Evolutionary conservation across 2,888 invertebrate species (phyloP).

Genomic region (Plemyria rubiginata): DNA sequence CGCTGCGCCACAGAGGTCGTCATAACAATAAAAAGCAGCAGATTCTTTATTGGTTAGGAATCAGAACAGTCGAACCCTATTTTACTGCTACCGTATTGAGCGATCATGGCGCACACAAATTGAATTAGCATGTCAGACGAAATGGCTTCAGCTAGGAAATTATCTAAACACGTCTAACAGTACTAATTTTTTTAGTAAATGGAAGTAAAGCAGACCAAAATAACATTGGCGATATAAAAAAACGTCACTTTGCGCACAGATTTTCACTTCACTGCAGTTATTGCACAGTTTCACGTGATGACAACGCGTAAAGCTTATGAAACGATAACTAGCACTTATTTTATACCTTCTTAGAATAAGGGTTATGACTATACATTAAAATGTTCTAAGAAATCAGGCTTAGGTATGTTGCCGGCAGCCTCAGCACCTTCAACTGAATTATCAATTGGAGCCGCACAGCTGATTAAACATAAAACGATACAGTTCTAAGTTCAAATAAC

Average conservation of each 20-base stretch:
- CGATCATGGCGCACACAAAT: conserved; percentile 55
- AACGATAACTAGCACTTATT: not conserved
- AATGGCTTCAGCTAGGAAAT: conserved; percentile 46
- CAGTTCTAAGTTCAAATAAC: conserved; percentile 55
- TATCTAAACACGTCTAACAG: conserved; percentile 35
- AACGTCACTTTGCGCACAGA: conserved; percentile 30
- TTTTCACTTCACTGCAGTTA: conserved; percentile 28
- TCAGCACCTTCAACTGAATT: conserved; percentile 73
- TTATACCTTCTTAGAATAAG: not conserved
- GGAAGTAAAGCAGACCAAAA: conserved; percentile 55
- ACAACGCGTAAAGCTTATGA: not conserved
- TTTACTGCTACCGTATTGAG: conserved; percentile 45
- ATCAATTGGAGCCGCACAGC: conserved; percentile 79
- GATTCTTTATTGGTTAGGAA: not conserved
- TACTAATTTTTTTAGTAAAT: conserved; percentile 40
- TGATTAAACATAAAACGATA: conserved; percentile 74
- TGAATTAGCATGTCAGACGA: conserved; percentile 51
- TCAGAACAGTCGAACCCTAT: conserved; percentile 36
- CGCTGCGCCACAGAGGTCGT: too few relatives aligned
- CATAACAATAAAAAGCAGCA: conserved; percentile 6
- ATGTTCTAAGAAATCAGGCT: conserved; percentile 48
- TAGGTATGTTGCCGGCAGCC: conserved; percentile 65
- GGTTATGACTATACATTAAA: not conserved
- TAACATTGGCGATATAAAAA: conserved; percentile 37
- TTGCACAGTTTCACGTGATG: not conserved